Evolutionary conservation across 2,113 vertebrate species (phyloP).

Genomic region (Vicugna pacos): DNA sequence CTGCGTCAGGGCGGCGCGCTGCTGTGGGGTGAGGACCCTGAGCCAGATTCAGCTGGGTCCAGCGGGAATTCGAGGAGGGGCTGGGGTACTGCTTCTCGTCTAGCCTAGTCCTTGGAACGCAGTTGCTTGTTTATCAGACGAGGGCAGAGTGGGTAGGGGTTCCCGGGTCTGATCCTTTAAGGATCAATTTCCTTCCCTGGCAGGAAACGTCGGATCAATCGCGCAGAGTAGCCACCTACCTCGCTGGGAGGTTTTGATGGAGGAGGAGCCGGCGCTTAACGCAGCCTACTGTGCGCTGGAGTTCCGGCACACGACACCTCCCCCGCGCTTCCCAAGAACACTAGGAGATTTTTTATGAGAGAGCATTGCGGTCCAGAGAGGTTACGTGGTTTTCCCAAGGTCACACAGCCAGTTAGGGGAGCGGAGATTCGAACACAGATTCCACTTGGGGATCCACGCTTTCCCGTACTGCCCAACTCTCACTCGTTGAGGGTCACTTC

Average conservation of each 20-base stretch:
- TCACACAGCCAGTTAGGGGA: not conserved
- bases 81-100: not conserved
- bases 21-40: not conserved
- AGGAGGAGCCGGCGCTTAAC: not conserved
- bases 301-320: rapidly evolving
- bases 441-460: no score
- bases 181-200: not conserved
- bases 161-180: not conserved
- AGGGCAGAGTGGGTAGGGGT: not conserved
- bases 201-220: not conserved
- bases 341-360: not conserved
- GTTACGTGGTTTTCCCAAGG: not conserved
- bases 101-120: not conserved
- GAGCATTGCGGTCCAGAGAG: not conserved
- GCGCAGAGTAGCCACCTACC: not conserved
- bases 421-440: not conserved
- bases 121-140: not conserved
- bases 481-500: not conserved
- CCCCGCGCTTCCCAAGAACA: not conserved
- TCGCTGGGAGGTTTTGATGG: not conserved
- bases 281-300: not conserved
- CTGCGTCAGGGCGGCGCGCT: not conserved
- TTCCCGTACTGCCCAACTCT: not conserved
- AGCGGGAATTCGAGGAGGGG: not conserved
- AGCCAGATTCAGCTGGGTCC: rapidly evolving